Conservation (phyloP, 2,113 vertebrate genomes). For the Puma concolor region DNA sequence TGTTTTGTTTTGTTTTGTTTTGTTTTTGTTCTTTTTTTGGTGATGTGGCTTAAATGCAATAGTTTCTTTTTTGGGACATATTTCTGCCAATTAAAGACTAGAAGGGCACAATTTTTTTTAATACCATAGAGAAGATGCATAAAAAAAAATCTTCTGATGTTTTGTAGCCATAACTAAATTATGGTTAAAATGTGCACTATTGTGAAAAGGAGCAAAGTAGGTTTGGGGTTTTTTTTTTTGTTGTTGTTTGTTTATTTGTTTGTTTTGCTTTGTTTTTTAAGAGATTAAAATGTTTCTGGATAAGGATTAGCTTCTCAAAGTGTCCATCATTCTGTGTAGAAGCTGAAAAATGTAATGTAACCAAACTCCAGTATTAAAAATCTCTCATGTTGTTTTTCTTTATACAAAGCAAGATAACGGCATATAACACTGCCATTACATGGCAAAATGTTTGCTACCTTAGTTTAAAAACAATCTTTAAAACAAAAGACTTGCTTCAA, state of each 20-base stretch:
- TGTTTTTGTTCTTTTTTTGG: constrained; percentile 84
- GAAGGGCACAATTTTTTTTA: constrained; percentile 85
- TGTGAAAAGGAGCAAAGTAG: constrained; percentile 87
- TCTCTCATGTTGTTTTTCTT: constrained; percentile 87
- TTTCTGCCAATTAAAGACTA: constrained; percentile 87
- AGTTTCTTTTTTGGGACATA: constrained; percentile 85
- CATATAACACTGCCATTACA: constrained; percentile 87
- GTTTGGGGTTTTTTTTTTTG: constrained; percentile 74
- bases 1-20: neutral
- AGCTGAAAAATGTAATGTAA: constrained; percentile 85
- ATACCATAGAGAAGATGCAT: constrained; percentile 84
- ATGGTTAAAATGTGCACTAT: constrained; percentile 91
- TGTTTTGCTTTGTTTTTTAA: constrained; percentile 80
- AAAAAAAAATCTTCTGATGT: constrained; percentile 83
- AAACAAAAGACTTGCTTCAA: constrained; percentile 91
- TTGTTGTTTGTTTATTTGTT: constrained; percentile 71
- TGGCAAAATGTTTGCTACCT: constrained; percentile 87
- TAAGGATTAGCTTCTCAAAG: constrained; percentile 87
- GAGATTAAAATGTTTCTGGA: constrained; percentile 86
- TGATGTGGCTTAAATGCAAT: constrained; percentile 88
- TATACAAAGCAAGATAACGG: constrained; percentile 85
- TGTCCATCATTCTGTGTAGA: constrained; percentile 85
- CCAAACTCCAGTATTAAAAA: constrained; percentile 89
- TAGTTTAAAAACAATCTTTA: constrained; percentile 82
- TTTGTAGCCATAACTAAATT: constrained; percentile 88